These are phyloP conservation scores for Lumbricus terrestris DNA, from an alignment of 2,888 invertebrate genomes.

Conservation along the genomic window DNA sequence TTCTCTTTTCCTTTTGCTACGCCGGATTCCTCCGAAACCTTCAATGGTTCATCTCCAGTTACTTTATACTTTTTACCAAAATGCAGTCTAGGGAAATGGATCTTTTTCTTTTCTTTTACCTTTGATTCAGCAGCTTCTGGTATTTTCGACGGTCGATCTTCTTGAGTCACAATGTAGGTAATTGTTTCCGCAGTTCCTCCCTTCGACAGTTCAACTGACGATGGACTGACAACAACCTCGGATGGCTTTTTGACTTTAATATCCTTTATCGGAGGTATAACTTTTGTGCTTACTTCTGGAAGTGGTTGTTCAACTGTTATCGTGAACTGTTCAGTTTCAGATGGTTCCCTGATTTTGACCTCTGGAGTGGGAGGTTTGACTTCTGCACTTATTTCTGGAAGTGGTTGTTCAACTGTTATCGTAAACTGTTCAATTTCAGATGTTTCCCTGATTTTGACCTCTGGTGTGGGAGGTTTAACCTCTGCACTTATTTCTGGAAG, in stretches of 20 bases:
- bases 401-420: too few relatives aligned
- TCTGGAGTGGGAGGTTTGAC: not conserved
- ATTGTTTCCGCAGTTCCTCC: not conserved
- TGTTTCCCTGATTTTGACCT: not conserved
- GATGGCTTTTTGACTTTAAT: not conserved
- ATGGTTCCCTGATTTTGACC: not conserved
- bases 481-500: not conserved
- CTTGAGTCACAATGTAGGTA: not conserved
- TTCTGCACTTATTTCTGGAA: too few relatives aligned
- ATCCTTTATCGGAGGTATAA: not conserved
- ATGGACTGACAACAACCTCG: not conserved
- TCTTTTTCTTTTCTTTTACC: not conserved
- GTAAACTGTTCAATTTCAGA: too few relatives aligned
- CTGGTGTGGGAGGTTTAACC: not conserved
- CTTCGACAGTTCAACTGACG: not conserved
- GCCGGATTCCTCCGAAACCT: not conserved
- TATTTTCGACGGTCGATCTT: not conserved
- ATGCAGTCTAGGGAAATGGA: not conserved
- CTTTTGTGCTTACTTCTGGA: constrained; percentile 3
- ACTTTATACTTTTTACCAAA: not conserved
- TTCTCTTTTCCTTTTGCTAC: not conserved
- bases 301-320: not conserved
- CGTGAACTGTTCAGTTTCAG: not conserved
- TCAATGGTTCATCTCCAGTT: not conserved
- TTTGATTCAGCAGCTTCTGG: not conserved